Evolutionary conservation across 1,140 invertebrate species (phyloP).

Genomic region (Dysdera silvatica): DNA sequence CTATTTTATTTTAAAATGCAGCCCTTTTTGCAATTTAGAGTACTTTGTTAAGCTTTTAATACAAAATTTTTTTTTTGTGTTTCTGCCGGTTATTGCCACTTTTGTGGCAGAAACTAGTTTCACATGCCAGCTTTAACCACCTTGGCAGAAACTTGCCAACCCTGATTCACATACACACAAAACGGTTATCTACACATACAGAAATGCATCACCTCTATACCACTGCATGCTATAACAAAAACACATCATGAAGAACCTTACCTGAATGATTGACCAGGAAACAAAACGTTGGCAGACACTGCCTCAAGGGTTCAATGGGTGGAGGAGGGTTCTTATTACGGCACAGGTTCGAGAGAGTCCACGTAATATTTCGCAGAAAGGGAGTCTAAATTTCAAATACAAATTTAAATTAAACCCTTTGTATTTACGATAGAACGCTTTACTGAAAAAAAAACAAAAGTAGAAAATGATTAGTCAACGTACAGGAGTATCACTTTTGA

Average conservation of each 20-base stretch:
- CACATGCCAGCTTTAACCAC: not conserved
- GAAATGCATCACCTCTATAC: not conserved
- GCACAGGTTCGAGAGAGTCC: constrained; percentile 87
- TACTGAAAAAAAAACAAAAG: not conserved
- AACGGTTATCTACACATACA: not conserved
- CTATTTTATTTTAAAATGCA: too few species aligned
- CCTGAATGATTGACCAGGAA: constrained; percentile 84
- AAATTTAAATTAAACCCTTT: not conserved
- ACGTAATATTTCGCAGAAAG: constrained; percentile 62
- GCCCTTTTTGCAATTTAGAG: too few species aligned
- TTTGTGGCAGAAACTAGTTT: not conserved
- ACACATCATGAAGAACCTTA: constrained; percentile 2
- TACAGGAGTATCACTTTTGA: constrained; percentile 35
- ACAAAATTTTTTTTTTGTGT: too few species aligned
- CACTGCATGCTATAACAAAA: too few species aligned
- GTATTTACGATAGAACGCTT: not conserved
- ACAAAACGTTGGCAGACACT: constrained; percentile 71
- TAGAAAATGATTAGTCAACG: not conserved
- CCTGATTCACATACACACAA: not conserved
- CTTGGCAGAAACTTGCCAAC: too few species aligned
- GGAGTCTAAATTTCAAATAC: constrained; percentile 31
- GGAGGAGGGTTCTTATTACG: constrained; percentile 83
- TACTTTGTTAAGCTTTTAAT: too few species aligned
- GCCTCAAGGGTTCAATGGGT: constrained; percentile 62
- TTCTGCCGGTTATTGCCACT: too few species aligned